These are phyloP conservation scores for Ceratoteleas bidentatus DNA, from an alignment of 1,140 invertebrate species.

Conservation along the genomic window DNA sequence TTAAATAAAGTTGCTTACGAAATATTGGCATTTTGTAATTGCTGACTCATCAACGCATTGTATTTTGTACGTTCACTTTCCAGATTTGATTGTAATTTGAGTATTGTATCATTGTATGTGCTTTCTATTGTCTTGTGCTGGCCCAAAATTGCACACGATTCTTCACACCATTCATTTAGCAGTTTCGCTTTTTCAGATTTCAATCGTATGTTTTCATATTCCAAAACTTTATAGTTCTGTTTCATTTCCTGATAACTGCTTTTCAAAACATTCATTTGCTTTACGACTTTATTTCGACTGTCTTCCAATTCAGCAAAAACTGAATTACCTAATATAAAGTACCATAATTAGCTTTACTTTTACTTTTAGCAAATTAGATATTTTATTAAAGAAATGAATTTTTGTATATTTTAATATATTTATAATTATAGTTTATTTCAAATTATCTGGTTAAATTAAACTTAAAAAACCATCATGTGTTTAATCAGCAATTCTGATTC, in stretches of 20 bases:
- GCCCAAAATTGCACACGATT: too few relatives aligned
- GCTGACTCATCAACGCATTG: conserved; percentile 35
- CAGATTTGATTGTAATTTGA: conserved; percentile 69
- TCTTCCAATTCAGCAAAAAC: conserved; percentile 83
- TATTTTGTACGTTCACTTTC: conserved; percentile 67
- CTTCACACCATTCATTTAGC: too few relatives aligned
- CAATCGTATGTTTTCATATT: conserved; percentile 76
- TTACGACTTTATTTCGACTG: conserved; percentile 76
- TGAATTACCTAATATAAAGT: conserved; percentile 77
- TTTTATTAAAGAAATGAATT: too few relatives aligned
- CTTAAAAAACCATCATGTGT: too few relatives aligned
- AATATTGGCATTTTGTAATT: conserved; percentile 31
- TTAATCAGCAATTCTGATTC: too few relatives aligned
- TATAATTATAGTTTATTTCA: too few relatives aligned
- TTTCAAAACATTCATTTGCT: conserved; percentile 76
- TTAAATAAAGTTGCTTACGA: conserved; percentile 40
- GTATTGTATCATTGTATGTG: conserved; percentile 69
- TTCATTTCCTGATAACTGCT: conserved; percentile 78
- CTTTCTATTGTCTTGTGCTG: too few relatives aligned
- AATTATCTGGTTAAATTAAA: too few relatives aligned
- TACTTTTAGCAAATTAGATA: neutral
- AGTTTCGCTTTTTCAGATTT: conserved; percentile 76
- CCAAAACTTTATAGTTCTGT: conserved; percentile 69
- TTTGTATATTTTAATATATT: too few relatives aligned
- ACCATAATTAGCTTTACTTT: neutral